These are phyloP conservation scores for Colostygia pectinataria DNA, from an alignment of 2,888 invertebrate species.

Conservation along the genomic window DNA sequence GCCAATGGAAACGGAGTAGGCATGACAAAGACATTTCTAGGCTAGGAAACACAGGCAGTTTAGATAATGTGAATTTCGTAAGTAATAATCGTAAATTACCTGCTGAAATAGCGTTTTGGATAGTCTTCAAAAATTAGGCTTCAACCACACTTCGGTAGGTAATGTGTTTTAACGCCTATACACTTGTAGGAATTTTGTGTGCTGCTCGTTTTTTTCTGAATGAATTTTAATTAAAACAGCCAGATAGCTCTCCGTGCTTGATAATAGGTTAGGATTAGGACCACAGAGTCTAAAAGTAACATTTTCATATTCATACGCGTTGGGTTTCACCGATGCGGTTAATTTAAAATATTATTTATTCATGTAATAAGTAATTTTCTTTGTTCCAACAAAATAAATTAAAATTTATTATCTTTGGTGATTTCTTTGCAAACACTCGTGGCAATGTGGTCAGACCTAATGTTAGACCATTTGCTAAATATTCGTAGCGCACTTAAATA, in stretches of 20 bases:
- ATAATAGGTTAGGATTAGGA: too few species aligned
- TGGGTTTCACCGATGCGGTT: neutral
- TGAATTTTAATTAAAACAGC: too few species aligned
- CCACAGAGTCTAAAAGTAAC: too few species aligned
- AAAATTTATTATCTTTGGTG: constrained; percentile 7
- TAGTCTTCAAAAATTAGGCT: too few species aligned
- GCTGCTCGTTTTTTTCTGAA: too few species aligned
- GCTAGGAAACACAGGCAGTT: constrained; percentile 22
- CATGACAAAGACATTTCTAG: constrained; percentile 19
- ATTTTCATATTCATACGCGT: too few species aligned
- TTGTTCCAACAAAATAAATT: neutral
- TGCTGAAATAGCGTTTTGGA: neutral
- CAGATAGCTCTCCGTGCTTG: too few species aligned
- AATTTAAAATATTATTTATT: too few species aligned
- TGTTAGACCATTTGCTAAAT: constrained; percentile 20
- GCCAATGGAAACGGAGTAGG: constrained; percentile 38
- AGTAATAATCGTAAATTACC: constrained; percentile 24
- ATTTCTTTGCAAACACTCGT: constrained; percentile 16
- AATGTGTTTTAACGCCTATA: too few species aligned
- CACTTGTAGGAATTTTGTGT: too few species aligned
- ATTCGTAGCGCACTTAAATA: constrained; percentile 7
- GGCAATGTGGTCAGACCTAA: constrained; percentile 20
- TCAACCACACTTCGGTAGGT: too few species aligned
- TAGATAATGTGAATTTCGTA: constrained; percentile 25
- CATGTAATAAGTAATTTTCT: neutral